Base-by-base conservation (phyloP, 1,140 invertebrate genomes). In the Calephelis virginiensis region DNA sequence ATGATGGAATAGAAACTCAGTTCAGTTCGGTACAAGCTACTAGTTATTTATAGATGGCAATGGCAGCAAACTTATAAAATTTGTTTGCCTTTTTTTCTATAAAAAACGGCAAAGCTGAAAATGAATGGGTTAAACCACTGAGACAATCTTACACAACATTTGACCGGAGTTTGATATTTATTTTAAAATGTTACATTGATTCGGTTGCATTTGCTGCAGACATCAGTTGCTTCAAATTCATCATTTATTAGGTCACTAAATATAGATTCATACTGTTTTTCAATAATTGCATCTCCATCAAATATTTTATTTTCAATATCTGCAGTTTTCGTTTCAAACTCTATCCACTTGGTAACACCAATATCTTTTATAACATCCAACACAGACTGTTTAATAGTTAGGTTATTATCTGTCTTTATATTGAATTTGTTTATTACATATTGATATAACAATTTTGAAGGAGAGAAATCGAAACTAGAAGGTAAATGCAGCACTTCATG, bases 401-500 rank as follows among this genome's bases (percentile, higher is more conserved):
- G 37, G 14, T n/a, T 13, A 6, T n/a, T 45, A 45, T 11, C 37
- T 46, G n/a, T 40, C 17, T 43, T 50, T 12, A 53, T 38, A 10
- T 49, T 38, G 6, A 40, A 12, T 14, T 61, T n/a, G 13, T 12
- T 45, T n/a, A 49, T 28, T 11, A 75, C 43, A 66, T 71, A 48
- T 50, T 75, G 40, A 76, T 80, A 81, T 37, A 82, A 61, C n/a
- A 67, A 67, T 50, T 72, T 49, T 46, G 74, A 70, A 17, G 75
- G 72, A 12, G 71, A 72, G 40, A 82, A 64, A 28, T 76, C 43
- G 48, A 76, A 75, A 38, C 60, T 70, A 45, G 62, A n/a, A 28
- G 82, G 80, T 28, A 82, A 66, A 37, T 70, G 68, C 53, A 82
- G 56, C n/a, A 82, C 68, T 53, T 73, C 53, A 75, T 82, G 76